Evolutionary conservation across 1,140 invertebrate species (phyloP).

Genomic region (Parasteatoda tepidariorum): DNA sequence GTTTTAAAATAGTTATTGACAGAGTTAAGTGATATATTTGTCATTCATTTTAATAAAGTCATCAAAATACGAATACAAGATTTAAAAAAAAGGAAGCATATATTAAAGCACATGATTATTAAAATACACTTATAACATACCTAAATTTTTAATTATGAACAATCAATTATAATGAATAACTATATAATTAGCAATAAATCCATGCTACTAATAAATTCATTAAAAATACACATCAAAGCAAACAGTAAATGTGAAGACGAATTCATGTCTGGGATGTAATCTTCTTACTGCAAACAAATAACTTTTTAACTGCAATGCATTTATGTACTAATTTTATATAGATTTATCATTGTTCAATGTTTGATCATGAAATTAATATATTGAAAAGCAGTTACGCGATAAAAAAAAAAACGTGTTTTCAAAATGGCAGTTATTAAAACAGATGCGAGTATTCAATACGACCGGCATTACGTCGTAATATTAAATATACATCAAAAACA

Average conservation of each 20-base stretch:
- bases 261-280: background rate
- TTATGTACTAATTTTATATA: background rate
- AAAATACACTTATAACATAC: no score
- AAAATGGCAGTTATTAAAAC: constrained; percentile 9
- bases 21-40: no score
- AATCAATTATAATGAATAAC: no score
- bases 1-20: no score
- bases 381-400: background rate
- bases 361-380: background rate
- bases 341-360: background rate
- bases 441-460: background rate
- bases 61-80: no score
- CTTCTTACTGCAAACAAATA: background rate
- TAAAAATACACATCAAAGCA: background rate
- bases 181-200: no score
- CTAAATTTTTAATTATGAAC: no score
- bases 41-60: no score
- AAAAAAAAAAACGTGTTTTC: constrained; percentile 22
- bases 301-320: background rate
- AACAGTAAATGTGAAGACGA: background rate
- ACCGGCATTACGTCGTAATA: constrained; percentile 12
- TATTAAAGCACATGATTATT: no score
- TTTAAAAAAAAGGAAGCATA: no score
- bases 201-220: no score
- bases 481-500: background rate